These are phyloP conservation scores for Blastobasis lacticolella DNA, from an alignment of 2,888 invertebrate species.

Conservation along the genomic window DNA sequence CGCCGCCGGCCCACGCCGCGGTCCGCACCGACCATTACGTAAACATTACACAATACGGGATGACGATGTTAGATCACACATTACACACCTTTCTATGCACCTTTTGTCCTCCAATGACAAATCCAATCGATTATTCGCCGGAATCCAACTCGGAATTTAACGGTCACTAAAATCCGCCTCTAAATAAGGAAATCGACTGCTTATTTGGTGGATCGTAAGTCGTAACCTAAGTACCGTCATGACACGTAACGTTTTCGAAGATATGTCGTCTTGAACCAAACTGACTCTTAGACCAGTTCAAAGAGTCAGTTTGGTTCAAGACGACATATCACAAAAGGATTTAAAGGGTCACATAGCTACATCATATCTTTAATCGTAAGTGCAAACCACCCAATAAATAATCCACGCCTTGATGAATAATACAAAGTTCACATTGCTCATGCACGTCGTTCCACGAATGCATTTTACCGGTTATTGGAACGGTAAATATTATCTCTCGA, in stretches of 20 bases:
- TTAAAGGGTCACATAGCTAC: no score
- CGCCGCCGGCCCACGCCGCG: conserved; percentile 14
- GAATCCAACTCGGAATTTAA: conserved; percentile 6
- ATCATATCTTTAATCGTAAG: no score
- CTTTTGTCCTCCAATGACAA: conserved; percentile 8
- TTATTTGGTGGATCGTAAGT: no score
- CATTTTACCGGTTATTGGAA: conserved; percentile 6
- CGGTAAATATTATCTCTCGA: conserved; percentile 11
- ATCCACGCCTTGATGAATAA: no score
- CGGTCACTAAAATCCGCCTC: conserved; percentile 1
- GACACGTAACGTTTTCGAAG: no score
- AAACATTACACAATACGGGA: conserved; percentile 20
- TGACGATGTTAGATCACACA: conserved; percentile 17
- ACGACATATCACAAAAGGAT: no score
- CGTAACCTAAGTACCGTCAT: no score
- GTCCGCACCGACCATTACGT: conserved; percentile 15
- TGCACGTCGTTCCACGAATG: conserved; percentile 1
- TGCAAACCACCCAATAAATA: no score
- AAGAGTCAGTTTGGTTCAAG: no score
- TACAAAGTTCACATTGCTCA: conserved; percentile 1
- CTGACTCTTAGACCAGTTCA: no score
- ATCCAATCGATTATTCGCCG: conserved; percentile 4
- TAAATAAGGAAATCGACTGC: no score
- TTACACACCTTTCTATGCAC: conserved; percentile 12
- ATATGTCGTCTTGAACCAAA: no score